Base-by-base conservation (phyloP, 2,888 invertebrate species). In the Melanotus villosus region DNA sequence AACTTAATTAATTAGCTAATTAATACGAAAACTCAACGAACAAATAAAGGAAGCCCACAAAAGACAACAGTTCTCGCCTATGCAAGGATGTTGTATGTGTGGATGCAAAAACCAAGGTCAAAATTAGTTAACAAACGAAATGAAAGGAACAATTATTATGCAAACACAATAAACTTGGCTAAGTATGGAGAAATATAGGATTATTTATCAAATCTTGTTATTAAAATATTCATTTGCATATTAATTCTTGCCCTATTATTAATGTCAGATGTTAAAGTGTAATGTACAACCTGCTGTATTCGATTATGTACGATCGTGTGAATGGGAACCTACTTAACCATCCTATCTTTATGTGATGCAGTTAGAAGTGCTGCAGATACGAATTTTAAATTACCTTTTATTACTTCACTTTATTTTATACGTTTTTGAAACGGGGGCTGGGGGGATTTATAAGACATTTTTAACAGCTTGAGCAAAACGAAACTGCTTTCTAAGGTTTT, bases 1-100 rank as follows among this genome's bases (percentile, higher is more conserved):
- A 12, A 50, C 30, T 65, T 65, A 54, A 58, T 58, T 62, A 41
- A 56, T 38, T 54, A 54, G 19, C 19, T 43, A 43, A 19, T 10
- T 18, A 43, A 19, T 16, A 19, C 7, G 19, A 43, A 43, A 43
- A 43, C 12, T 34, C 18, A 43, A 10, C 19, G 19, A 43, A 19
- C 18, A 19, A 18, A 19, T 19, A 43, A 43, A 43, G 18, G 18
- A 43, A 43, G 18, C 43, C 43, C 43, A 43, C 43, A 10, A 18
- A 43, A 43, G 43, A 43, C 43, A 43, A 43, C 18, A 19, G 43
- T 19, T 10, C 19, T 10, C 5, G 7, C 19, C 16, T 43, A 19
- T 4, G 43, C 43, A 43, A 43, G 43, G 19, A 43, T 43, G 43
- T 9, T 43, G 19, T 43, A 18, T 43, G 43, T 43, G 43, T 43